Conservation (phyloP, 2,113 vertebrate species). For the Ageneiosus marmoratus region DNA sequence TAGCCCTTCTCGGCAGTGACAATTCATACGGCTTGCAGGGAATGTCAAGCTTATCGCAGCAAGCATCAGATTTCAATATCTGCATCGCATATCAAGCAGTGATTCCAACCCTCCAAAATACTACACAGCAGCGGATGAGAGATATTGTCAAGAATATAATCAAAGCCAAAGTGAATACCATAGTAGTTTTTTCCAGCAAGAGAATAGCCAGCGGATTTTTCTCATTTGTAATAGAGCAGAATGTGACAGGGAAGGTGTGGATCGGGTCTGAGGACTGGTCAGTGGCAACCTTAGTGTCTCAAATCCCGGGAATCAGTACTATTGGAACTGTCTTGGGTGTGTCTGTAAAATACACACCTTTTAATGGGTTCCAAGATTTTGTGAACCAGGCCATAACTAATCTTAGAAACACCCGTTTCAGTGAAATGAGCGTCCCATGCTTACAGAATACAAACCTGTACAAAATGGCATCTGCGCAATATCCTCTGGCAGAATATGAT, state of each 20-base stretch:
- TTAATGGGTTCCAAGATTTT: conserved; percentile 71
- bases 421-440: conserved; percentile 56
- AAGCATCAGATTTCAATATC: conserved; percentile 56
- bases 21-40: conserved; percentile 77
- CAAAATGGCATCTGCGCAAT: conserved; percentile 29
- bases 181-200: conserved; percentile 77
- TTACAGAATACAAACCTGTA: conserved; percentile 72
- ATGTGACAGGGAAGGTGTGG: conserved; percentile 77
- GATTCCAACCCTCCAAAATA: conserved; percentile 61
- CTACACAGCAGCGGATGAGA: conserved; percentile 57
- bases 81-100: conserved; percentile 79
- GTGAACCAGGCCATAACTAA: conserved; percentile 55
- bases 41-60: conserved; percentile 65
- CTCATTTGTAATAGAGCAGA: conserved; percentile 63
- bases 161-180: conserved; percentile 68
- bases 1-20: conserved; percentile 74
- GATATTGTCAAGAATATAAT: conserved; percentile 65
- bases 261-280: conserved; percentile 83
- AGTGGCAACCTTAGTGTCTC: conserved; percentile 64
- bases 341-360: conserved; percentile 59
- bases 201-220: conserved; percentile 68
- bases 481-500: conserved; percentile 67
- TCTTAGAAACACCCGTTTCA: neutral
- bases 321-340: conserved; percentile 79
- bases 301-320: conserved; percentile 62